Evolutionary conservation across 2,888 invertebrate species (phyloP).

Genomic region (Xestia ashworthii): DNA sequence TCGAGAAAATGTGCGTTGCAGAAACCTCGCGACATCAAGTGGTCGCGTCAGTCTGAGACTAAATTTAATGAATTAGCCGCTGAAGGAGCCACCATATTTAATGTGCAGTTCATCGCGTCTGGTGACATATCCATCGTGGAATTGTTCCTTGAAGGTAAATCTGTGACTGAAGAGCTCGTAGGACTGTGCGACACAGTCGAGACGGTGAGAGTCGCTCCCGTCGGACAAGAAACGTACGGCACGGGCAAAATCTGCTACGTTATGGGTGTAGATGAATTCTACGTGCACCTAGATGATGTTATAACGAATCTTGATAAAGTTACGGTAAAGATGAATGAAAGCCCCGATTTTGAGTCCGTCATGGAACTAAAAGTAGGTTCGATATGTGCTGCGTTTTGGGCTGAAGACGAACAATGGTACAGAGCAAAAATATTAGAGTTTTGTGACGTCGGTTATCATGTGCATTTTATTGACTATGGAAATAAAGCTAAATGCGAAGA

Average conservation of each 20-base stretch:
- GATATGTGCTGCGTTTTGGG: conserved; percentile 92
- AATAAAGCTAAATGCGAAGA: conserved; percentile 92
- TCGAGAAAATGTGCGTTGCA: conserved; percentile 92
- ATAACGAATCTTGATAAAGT: conserved; percentile 91
- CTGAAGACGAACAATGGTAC: conserved; percentile 93
- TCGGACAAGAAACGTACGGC: conserved; percentile 84
- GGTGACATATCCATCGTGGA: conserved; percentile 92
- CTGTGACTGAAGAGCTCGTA: conserved; percentile 91
- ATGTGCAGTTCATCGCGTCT: conserved; percentile 92
- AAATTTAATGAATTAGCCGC: conserved; percentile 93
- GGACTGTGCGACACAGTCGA: conserved; percentile 87
- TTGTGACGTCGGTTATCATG: conserved; percentile 89
- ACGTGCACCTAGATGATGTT: conserved; percentile 92
- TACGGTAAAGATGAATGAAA: conserved; percentile 89
- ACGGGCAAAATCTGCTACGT: conserved; percentile 93
- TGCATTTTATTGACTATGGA: conserved; percentile 93
- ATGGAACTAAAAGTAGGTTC: conserved; percentile 91
- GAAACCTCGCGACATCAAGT: conserved; percentile 89
- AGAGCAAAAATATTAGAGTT: conserved; percentile 92
- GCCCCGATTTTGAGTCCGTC: conserved; percentile 87
- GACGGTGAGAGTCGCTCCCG: conserved; percentile 83
- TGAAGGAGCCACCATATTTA: conserved; percentile 93
- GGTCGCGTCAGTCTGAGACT: conserved; percentile 92
- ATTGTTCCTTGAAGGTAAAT: conserved; percentile 91
- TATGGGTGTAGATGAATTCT: conserved; percentile 93